Evolutionary conservation across 2,113 vertebrate species (phyloP).

Genomic region (Actinemys pallida): DNA sequence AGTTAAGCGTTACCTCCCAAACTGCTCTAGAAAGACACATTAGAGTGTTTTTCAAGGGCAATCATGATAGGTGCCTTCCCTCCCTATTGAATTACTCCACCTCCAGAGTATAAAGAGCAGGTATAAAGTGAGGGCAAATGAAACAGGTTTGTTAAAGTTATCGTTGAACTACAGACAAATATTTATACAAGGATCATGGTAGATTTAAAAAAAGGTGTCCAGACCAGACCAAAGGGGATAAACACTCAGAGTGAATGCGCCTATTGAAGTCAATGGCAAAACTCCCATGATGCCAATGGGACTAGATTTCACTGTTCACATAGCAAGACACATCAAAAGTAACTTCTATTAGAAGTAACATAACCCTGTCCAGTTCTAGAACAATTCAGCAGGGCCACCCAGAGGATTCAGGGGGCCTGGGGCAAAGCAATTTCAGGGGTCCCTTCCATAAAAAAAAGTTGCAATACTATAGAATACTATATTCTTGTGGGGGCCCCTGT

Average conservation of each 20-base stretch:
- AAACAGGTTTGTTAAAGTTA: neutral
- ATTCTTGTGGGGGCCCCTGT: too few relatives aligned
- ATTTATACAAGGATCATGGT: neutral
- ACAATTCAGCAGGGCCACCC: too few relatives aligned
- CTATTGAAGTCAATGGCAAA: neutral
- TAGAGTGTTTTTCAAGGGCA: neutral
- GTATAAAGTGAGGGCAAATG: neutral
- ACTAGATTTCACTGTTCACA: neutral
- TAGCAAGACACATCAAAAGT: neutral
- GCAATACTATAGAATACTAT: too few relatives aligned
- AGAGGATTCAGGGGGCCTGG: too few relatives aligned
- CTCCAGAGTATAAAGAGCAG: neutral
- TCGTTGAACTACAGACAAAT: neutral
- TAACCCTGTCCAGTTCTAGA: too few relatives aligned
- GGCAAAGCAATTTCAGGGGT: too few relatives aligned
- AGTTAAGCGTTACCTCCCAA: neutral
- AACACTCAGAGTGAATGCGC: neutral
- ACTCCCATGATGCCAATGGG: neutral
- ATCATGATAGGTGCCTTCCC: neutral
- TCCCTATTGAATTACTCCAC: neutral
- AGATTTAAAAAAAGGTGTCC: neutral
- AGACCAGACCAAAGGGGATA: neutral
- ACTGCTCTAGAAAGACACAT: neutral
- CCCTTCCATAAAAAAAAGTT: too few relatives aligned
- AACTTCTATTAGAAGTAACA: neutral